Evolutionary conservation across 53 echinoderm and acorn worm species (phyloP), one percentile per base, ranked within the genome.

Genomic region (Astropecten irregularis): DNA sequence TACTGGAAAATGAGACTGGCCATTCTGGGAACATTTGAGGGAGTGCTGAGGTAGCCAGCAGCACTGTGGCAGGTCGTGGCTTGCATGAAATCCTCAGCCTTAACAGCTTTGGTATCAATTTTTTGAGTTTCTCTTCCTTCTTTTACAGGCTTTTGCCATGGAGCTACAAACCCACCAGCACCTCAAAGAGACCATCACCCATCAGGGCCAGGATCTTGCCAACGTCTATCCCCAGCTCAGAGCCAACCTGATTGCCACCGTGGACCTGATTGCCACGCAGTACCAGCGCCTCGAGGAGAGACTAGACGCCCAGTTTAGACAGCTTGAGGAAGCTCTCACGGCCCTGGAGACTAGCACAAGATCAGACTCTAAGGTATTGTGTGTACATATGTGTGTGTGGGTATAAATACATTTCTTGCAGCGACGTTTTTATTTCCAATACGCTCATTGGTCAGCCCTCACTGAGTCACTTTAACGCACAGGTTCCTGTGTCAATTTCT

Each of bases 161-260:
- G 94, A 96, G 70, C 82, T 96, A 15, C 89, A 96, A 63, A 89
- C 97, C 37, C 97, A 91, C 71, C 91, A 96, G 88, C 87, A 93
- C 51, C 91, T 89, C 62, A 94, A 92, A 31, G 97, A 96, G 56
- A 89, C 76, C 18, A 81, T 96, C 2, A 82, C 92, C 28, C 66
- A 66, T 0, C 66, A 84, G 11, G 93, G 92, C 28, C 85, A 69
- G 15, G 90, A 95, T 32, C 85, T 90, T 40, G 73, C 90, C 42
- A 82, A 81, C 9, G 71, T 64, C 35, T 88, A 83, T 62, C 95
- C 95, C 19, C 83, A 93, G 21, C 66, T 86, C 8, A 21, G 65
- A 22, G 38, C 76, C 19, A 85, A 76, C 50, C 63, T 92, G 29
- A 70, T 84, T 42, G 81, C 88, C 34, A 84, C 89, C 31, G 22